Evolutionary conservation across 2,888 invertebrate genomes (phyloP), one percentile per base, ranked within the genome.

Genomic region (Acanthococcus lagerstroemiae): DNA sequence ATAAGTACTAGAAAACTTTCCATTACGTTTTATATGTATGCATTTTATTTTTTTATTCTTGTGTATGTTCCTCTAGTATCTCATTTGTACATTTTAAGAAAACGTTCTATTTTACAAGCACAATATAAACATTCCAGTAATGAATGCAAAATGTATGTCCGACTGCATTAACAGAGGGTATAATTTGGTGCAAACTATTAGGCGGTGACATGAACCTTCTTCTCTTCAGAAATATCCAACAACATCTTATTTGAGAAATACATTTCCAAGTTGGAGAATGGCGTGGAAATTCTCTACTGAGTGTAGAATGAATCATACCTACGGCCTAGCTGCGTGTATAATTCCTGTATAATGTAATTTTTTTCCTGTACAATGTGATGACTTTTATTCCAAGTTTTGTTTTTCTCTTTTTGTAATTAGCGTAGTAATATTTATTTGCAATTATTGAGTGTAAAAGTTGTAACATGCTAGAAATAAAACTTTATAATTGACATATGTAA

Each of bases 361-460:
- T 60, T 61, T 52, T 52, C 61, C 61, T 61, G 61, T 61, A 50
- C 52, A 61, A 61, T 61, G 61, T 61, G 61, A 61, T 61, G 61
- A 61, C 27, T 61, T 61, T 50, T 61, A 50, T 61, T 52, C 44
- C 26, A 52, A 50, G 27, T 61, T 52, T 61, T 26, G n/a, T 48
- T 52, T 52, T 15, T 3, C 24, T 52, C 22, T 25, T 61, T 61
- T 61, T 61, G 61, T 61, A 61, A 61, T 50, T 61, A 61, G 61
- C 52, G 30, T 60, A 60, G 50, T 52, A 52, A 24, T 52, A 61
- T 61, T 61, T 52, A 61, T 50, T 52, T 21, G 61, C 61, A 27
- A 52, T 26, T 52, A 61, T 52, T 61, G 60, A 48, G 46, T 61
- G 61, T 61, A 61, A 61, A 61, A 61, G 61, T 22, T 61, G 61